These are phyloP conservation scores for Rhopalosiphum nymphaeae DNA, from an alignment of 2,888 invertebrate species.

Conservation along the genomic window DNA sequence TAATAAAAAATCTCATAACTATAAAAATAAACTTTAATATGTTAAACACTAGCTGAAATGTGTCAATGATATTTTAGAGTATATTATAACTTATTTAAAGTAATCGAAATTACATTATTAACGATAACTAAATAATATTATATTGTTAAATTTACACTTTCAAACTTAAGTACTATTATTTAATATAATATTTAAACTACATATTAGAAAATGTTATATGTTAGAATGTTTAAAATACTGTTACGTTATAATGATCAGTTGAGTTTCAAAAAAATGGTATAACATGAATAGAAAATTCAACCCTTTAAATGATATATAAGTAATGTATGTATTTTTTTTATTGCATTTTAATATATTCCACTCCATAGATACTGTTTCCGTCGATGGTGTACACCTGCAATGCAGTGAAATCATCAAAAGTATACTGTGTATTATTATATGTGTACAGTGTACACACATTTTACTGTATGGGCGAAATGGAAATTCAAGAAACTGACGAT, in stretches of 20 bases:
- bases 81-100: not conserved
- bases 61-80: not conserved
- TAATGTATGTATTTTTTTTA: not conserved
- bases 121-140: not conserved
- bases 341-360: slow-evolving; percentile 3
- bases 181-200: not conserved
- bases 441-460: not conserved
- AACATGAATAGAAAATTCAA: not conserved
- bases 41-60: not conserved
- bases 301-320: not conserved
- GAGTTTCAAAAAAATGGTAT: not conserved
- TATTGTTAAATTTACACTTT: not conserved
- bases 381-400: slow-evolving; percentile 6
- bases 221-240: not conserved
- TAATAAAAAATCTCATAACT: not conserved
- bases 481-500: slow-evolving; percentile 27
- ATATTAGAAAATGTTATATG: not conserved
- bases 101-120: not conserved
- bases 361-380: not conserved
- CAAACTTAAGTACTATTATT: not conserved
- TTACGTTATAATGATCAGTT: not conserved
- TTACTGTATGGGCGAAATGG: slow-evolving; percentile 14
- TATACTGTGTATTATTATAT: not conserved
- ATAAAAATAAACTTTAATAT: not conserved
- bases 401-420: slow-evolving; percentile 24